Evolutionary conservation across 37 sponge, comb jelly and placozoan genomes (phyloP), one percentile per base, ranked within the genome.

Genomic region (Corticium candelabrum): DNA sequence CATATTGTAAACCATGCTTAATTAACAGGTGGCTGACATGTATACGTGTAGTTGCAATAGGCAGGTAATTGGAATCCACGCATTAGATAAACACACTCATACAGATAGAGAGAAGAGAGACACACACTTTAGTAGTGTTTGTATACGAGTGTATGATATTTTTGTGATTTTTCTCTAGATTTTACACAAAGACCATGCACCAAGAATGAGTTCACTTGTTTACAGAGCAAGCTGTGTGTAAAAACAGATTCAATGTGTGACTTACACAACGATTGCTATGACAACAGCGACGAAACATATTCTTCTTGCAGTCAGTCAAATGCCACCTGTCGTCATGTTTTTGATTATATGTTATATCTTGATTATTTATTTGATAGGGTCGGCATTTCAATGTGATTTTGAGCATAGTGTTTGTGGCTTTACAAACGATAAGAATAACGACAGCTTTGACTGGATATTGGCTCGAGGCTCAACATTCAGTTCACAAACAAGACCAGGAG

Each of bases 321-420:
- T n/a, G n/a, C n/a, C n/a, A n/a, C n/a, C n/a, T n/a, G n/a, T n/a
- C n/a, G n/a, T n/a, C n/a, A n/a, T n/a, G n/a, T n/a, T n/a, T n/a
- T n/a, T n/a, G n/a, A n/a, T n/a, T n/a, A n/a, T n/a, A n/a, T n/a
- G n/a, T n/a, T n/a, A n/a, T n/a, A n/a, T n/a, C n/a, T n/a, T n/a
- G n/a, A n/a, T n/a, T n/a, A n/a, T n/a, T n/a, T n/a, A n/a, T n/a
- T n/a, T n/a, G n/a, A n/a, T n/a, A n/a, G n/a, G n/a, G n/a, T n/a
- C n/a, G n/a, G n/a, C n/a, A n/a, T n/a, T n/a, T n/a, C 62, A 50
- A 50, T 80, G 81, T 32, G 81, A 80, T 74, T 80, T 80, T 35
- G 81, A 80, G 50, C 68, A 71, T 11, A 67, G 43, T 62, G 37
- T 50, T 71, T 80, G 81, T 27, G 34, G 43, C 74, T 80, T 68